Conservation (phyloP, 2,888 invertebrate genomes). For the Rhamnusium bicolor region DNA sequence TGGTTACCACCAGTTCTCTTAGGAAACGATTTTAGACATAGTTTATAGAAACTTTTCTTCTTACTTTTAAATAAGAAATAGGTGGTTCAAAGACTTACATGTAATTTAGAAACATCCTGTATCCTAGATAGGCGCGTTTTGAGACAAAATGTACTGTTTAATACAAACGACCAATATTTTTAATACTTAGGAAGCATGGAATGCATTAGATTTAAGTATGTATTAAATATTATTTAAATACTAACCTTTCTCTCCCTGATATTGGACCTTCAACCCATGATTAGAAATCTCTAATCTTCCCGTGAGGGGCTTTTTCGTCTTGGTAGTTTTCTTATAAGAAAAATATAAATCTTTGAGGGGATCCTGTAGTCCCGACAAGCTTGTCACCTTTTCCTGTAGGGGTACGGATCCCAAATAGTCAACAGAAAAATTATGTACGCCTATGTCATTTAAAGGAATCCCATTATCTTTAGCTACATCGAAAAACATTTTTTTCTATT, state of each 20-base stretch:
- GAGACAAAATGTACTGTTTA: too few relatives aligned
- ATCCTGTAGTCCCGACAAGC: slow-evolving; percentile 85
- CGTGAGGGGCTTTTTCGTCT: slow-evolving; percentile 71
- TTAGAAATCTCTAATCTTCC: slow-evolving; percentile 80
- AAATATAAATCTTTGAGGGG: slow-evolving; percentile 85
- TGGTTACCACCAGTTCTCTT: too few relatives aligned
- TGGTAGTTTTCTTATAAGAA: slow-evolving; percentile 73
- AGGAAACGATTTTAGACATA: too few relatives aligned
- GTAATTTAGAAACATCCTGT: too few relatives aligned
- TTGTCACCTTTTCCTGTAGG: slow-evolving; percentile 85
- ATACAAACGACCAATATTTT: too few relatives aligned
- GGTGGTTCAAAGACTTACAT: too few relatives aligned
- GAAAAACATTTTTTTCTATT: slow-evolving; percentile 89
- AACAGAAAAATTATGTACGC: slow-evolving; percentile 76
- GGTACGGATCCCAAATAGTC: slow-evolving; percentile 89
- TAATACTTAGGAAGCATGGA: too few relatives aligned
- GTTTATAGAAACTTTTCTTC: too few relatives aligned
- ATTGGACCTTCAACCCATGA: slow-evolving; percentile 82
- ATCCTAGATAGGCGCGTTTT: too few relatives aligned
- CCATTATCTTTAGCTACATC: slow-evolving; percentile 77
- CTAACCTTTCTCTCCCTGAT: slow-evolving; percentile 75
- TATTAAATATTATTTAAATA: neutral
- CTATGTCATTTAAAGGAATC: slow-evolving; percentile 74
- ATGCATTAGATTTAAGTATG: too few relatives aligned
- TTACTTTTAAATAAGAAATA: too few relatives aligned